phyloP scores from a whole-genome alignment of 2,888 invertebrate species.

The Asteroscopus sphinx region DNA sequence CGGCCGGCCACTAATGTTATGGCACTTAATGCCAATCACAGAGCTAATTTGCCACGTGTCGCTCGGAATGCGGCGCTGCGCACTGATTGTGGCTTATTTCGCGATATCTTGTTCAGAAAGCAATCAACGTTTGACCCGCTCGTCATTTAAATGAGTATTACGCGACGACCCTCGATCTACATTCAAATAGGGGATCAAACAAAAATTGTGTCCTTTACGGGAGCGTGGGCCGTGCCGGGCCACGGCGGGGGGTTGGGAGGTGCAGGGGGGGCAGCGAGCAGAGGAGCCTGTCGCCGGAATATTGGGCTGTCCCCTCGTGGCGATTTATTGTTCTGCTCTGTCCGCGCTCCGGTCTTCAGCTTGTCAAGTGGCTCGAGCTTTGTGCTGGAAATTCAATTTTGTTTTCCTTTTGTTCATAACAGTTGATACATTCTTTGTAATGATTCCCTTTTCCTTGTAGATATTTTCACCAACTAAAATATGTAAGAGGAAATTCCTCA shows the following conservation, averaged over 20 bases:
- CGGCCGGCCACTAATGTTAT: not conserved
- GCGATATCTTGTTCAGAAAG: slow-evolving; percentile 53
- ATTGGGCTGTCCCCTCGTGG: slow-evolving; percentile 47
- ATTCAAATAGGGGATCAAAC: slow-evolving; percentile 78
- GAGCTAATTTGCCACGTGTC: slow-evolving; percentile 14
- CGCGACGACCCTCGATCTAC: slow-evolving; percentile 65
- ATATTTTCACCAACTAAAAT: slow-evolving; percentile 22
- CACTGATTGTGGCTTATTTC: slow-evolving; percentile 28
- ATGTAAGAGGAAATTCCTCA: slow-evolving; percentile 17
- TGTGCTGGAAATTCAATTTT: slow-evolving; percentile 58
- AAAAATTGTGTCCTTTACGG: slow-evolving; percentile 64
- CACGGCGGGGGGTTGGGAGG: not conserved
- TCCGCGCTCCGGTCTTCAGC: slow-evolving; percentile 27
- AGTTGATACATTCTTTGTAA: slow-evolving; percentile 31
- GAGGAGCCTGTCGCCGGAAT: slow-evolving; percentile 24
- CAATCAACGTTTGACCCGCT: slow-evolving; percentile 58
- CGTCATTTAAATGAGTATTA: slow-evolving; percentile 72
- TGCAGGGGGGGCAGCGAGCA: slow-evolving; percentile 14
- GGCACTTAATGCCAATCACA: slow-evolving; percentile 18
- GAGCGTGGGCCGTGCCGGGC: slow-evolving; percentile 4
- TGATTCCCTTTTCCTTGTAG: slow-evolving; percentile 22
- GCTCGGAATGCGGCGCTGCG: slow-evolving; percentile 27
- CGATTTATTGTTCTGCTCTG: slow-evolving; percentile 59
- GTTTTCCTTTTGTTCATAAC: slow-evolving; percentile 53
- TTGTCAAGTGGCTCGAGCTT: slow-evolving; percentile 42